A percentile compares a stretch with the other conserved stretches of the same genome.
Evolutionary conservation across 2,888 invertebrate genomes (phyloP).

Genomic region (Sisyra nigra): DNA sequence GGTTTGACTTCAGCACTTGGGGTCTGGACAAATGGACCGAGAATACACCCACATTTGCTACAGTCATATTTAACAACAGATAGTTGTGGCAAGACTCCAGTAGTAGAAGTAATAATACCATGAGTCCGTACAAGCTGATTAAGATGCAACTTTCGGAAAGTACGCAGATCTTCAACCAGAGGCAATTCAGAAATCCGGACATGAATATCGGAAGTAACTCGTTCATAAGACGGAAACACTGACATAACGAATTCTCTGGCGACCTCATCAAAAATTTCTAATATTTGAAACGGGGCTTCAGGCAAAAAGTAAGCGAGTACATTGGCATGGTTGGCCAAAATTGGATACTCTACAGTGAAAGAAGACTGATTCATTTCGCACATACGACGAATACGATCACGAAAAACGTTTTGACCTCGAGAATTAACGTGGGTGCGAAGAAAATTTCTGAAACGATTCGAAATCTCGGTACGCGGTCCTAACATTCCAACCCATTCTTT

Average conservation of each 20-base stretch:
- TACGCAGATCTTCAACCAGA: constrained; percentile 86
- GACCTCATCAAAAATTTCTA: constrained; percentile 91
- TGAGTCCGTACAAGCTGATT: constrained; percentile 87
- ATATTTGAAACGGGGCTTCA: constrained; percentile 92
- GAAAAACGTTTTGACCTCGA: constrained; percentile 75
- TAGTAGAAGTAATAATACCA: constrained; percentile 93
- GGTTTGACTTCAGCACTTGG: constrained; percentile 91
- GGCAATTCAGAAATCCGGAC: constrained; percentile 92
- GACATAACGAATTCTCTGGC: constrained; percentile 85
- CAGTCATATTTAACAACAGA: constrained; percentile 96
- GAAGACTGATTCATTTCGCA: constrained; percentile 83
- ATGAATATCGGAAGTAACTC: constrained; percentile 87
- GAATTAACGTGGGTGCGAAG: constrained; percentile 76
- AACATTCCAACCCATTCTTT: constrained; percentile 96
- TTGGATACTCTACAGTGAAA: constrained; percentile 84
- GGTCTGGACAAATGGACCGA: constrained; percentile 92
- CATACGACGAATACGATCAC: constrained; percentile 87
- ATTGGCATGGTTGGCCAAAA: constrained; percentile 79
- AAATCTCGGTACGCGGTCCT: constrained; percentile 90
- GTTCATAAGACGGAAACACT: constrained; percentile 90
- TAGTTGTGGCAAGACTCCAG: constrained; percentile 89
- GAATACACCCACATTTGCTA: constrained; percentile 81
- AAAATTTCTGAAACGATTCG: constrained; percentile 85
- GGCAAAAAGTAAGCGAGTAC: constrained; percentile 93
- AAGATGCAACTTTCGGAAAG: constrained; percentile 75